phyloP scores from a whole-genome alignment of 2,797 vertebrate species.

The Luscinia megarhynchos region DNA sequence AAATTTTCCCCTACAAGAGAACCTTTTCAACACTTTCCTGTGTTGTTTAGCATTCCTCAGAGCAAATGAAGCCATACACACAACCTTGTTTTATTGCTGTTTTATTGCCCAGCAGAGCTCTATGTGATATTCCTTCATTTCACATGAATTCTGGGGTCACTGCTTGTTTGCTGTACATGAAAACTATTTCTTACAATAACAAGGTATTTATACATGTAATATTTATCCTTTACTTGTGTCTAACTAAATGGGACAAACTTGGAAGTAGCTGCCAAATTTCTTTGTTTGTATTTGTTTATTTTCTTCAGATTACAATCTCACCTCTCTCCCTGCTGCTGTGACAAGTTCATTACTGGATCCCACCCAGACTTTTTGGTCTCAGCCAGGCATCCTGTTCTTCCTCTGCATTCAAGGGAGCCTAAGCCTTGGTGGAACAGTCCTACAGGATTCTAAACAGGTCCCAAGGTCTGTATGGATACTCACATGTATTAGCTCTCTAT shows the following conservation, averaged over 20 bases:
- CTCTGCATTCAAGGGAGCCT: background rate
- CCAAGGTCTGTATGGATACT: background rate
- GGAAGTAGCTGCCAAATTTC: background rate
- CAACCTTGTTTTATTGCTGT: fast-evolving
- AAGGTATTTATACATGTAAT: background rate
- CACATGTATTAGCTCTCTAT: fast-evolving
- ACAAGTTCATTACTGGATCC: background rate
- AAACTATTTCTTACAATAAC: background rate
- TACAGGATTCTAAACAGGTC: background rate
- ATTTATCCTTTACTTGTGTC: background rate
- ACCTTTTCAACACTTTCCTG: background rate
- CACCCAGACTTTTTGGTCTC: background rate
- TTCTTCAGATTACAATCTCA: background rate
- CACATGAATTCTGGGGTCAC: background rate
- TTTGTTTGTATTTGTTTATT: background rate
- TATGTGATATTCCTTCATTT: background rate
- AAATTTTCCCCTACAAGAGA: background rate
- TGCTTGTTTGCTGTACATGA: background rate
- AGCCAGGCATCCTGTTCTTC: fast-evolving
- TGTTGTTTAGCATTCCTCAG: background rate
- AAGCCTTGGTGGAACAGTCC: background rate
- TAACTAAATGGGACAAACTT: background rate
- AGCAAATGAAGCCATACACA: background rate
- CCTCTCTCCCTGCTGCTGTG: background rate
- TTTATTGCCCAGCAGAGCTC: background rate